These are phyloP conservation scores for Laothoe populi DNA, from an alignment of 2,888 invertebrate genomes.

Conservation along the genomic window DNA sequence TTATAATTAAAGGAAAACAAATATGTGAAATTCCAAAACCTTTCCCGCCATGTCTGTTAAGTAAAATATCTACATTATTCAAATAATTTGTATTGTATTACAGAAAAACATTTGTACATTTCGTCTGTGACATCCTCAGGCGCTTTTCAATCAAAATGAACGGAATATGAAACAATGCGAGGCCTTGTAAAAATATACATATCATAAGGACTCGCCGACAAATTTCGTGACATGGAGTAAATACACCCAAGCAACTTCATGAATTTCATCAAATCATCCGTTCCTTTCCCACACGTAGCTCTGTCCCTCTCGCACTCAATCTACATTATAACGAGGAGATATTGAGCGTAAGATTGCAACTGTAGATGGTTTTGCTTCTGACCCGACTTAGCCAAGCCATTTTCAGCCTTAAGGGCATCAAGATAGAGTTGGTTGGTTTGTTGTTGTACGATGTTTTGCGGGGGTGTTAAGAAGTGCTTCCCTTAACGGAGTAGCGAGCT, in stretches of 20 bases:
- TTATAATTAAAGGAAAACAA: too few relatives aligned
- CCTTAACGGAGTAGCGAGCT: conserved; percentile 61
- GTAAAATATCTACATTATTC: too few relatives aligned
- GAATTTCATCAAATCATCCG: conserved; percentile 62
- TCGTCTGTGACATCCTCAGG: neutral
- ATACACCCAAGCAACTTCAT: conserved; percentile 65
- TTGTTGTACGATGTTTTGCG: conserved; percentile 39
- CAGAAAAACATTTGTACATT: neutral
- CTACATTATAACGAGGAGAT: conserved; percentile 79
- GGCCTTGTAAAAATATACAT: conserved; percentile 20
- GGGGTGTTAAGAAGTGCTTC: conserved; percentile 64
- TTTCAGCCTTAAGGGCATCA: conserved; percentile 35
- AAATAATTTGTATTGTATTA: conserved; percentile 1
- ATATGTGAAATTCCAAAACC: too few relatives aligned
- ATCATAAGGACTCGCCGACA: conserved; percentile 15
- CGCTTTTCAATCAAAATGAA: conserved; percentile 8
- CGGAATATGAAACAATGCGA: conserved; percentile 14
- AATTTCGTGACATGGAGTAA: conserved; percentile 48
- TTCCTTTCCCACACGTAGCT: conserved; percentile 44
- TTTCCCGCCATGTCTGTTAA: too few relatives aligned
- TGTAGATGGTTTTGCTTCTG: conserved; percentile 32
- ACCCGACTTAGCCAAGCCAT: conserved; percentile 31
- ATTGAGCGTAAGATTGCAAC: conserved; percentile 77
- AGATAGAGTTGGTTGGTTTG: conserved; percentile 32
- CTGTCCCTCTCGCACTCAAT: conserved; percentile 62